Evolutionary conservation across 2,888 invertebrate genomes (phyloP), one percentile per base, ranked within the genome.

Genomic region (Drosophila barbarae): DNA sequence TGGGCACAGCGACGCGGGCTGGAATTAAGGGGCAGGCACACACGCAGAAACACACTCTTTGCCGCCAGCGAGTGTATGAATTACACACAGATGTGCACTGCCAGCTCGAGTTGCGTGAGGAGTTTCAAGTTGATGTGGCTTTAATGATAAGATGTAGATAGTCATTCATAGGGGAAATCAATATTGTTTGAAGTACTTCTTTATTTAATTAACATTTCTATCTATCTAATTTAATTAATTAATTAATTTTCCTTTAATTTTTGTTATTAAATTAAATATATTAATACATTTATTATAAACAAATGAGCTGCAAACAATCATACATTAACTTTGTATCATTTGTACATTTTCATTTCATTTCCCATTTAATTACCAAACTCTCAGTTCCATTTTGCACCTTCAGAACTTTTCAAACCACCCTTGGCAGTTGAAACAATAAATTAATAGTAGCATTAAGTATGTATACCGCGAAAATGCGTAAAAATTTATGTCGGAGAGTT

Each of bases 401-500:
- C n/a, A 12, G 5, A 59, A 61, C 30, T 30, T 15, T 4, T 7
- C 3, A 5, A 15, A 0, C 55, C 12, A n/a, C 54, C 38, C 71
- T 38, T 50, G 64, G 10, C 38, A 32, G 44, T 30, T 42, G 54
- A 44, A 59, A 63, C 61, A 73, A 69, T 76, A 69, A 69, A 76
- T 82, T 71, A 71, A 82, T 84, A 59, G 76, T 55, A 56, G 56
- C 73, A 73, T 79, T 84, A 82, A 78, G 71, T 60, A 82, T 79
- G 76, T 63, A 71, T 60, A 41, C 67, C 69, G 68, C 56, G 63
- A 66, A 69, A 74, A 72, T 63, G 60, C 57, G 59, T 50, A 65
- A 38, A 76, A 70, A 74, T 84, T 67, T 65, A 77, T 75, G 66
- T 56, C 44, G 38, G 65, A 47, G 46, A 55, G 66, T 82, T 68